These are phyloP conservation scores for Saimiri boliviensis DNA, from an alignment of 2,113 vertebrate species.

Conservation along the genomic window DNA sequence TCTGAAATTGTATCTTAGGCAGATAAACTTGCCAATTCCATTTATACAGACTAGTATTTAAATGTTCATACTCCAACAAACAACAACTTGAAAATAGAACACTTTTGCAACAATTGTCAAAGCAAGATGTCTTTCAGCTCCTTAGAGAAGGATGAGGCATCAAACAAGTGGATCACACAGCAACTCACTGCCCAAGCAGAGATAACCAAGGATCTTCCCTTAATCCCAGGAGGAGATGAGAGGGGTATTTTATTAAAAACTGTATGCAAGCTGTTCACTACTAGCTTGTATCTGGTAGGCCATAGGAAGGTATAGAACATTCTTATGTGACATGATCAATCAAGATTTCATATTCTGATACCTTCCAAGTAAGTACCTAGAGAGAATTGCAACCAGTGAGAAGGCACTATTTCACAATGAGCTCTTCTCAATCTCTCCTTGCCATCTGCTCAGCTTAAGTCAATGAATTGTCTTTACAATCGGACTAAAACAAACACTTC, in stretches of 20 bases:
- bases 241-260: neutral
- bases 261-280: neutral
- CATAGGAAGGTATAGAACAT: slow-evolving; percentile 50
- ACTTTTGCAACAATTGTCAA: slow-evolving; percentile 27
- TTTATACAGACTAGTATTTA: slow-evolving; percentile 38
- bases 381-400: neutral
- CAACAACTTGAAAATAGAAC: slow-evolving; percentile 46
- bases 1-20: neutral
- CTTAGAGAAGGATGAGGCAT: slow-evolving; percentile 39
- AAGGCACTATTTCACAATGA: neutral
- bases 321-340: neutral
- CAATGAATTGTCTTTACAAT: neutral
- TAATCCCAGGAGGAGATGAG: neutral
- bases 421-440: neutral
- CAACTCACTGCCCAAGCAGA: slow-evolving; percentile 37
- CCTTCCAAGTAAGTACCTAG: slow-evolving; percentile 30
- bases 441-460: neutral
- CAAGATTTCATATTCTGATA: slow-evolving; percentile 40
- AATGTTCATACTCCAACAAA: slow-evolving; percentile 44
- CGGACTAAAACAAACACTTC: slow-evolving; percentile 12
- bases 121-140: slow-evolving; percentile 30
- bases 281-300: slow-evolving; percentile 50
- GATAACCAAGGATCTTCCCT: slow-evolving; percentile 10
- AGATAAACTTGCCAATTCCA: slow-evolving; percentile 43
- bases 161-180: neutral